Percentiles rank a stretch among this genome's conserved stretches.
Evolutionary conservation across 1,140 invertebrate species (phyloP).

Genomic region (Drosophila gunungcola): DNA sequence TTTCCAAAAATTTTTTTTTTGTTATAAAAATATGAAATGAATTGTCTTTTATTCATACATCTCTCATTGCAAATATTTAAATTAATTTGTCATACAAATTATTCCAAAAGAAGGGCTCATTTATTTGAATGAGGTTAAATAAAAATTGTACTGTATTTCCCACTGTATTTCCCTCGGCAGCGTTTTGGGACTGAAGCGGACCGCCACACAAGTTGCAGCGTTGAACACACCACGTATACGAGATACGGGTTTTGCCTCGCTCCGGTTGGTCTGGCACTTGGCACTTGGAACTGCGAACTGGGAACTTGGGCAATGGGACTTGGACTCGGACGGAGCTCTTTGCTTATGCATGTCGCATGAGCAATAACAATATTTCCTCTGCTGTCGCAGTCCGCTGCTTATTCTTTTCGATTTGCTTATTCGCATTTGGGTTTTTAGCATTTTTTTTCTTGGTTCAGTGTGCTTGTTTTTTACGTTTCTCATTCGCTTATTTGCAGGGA

Average conservation of each 20-base stretch:
- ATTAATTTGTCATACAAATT: no score
- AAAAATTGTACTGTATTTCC: no score
- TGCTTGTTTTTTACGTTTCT: slow-evolving; percentile 50
- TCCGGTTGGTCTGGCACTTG: slow-evolving; percentile 29
- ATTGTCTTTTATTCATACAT: no score
- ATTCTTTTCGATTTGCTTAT: slow-evolving; percentile 75
- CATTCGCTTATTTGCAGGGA: slow-evolving; percentile 59
- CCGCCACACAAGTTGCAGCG: slow-evolving; percentile 42
- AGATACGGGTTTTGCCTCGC: slow-evolving; percentile 17
- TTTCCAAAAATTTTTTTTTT: no score
- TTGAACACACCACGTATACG: slow-evolving; percentile 10
- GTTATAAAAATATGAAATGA: no score
- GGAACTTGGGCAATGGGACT: background rate
- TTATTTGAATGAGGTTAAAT: no score
- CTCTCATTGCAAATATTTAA: no score
- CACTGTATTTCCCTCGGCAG: slow-evolving; percentile 16
- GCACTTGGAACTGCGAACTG: slow-evolving; percentile 20
- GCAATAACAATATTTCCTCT: slow-evolving; percentile 75
- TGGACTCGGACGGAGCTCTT: slow-evolving; percentile 39
- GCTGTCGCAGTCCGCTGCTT: slow-evolving; percentile 48
- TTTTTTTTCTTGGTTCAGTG: slow-evolving; percentile 22
- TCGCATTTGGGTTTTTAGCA: slow-evolving; percentile 38
- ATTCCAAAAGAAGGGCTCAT: no score
- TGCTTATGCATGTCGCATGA: slow-evolving; percentile 80
- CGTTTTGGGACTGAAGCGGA: slow-evolving; percentile 13